These are phyloP conservation scores for Stenopsyche tienmushanensis DNA, from an alignment of 1,140 invertebrate genomes.

Conservation along the genomic window DNA sequence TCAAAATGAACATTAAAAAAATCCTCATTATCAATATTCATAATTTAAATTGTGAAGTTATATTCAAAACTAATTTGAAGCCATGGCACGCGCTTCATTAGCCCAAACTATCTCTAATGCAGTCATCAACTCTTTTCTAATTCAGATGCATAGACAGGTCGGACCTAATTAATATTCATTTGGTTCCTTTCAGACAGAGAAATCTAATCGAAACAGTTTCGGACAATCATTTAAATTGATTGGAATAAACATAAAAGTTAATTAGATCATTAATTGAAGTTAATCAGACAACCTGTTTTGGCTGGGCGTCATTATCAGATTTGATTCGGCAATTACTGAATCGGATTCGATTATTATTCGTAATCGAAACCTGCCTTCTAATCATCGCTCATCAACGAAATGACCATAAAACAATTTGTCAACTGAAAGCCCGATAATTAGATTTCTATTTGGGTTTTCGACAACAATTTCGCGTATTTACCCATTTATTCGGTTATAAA, in stretches of 20 bases:
- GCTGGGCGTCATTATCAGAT: neutral
- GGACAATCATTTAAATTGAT: neutral
- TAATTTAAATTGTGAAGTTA: no score
- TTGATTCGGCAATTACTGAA: neutral
- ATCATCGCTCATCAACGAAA: neutral
- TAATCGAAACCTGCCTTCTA: neutral
- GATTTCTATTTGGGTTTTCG: no score
- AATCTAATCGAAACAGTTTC: neutral
- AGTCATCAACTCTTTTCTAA: neutral
- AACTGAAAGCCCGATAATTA: neutral
- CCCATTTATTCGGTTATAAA: no score
- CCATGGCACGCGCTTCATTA: no score
- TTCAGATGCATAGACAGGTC: neutral
- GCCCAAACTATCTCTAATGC: no score
- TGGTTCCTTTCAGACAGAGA: no score
- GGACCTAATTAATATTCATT: no score
- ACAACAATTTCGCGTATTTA: no score
- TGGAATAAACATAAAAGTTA: neutral
- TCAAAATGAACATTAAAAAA: no score
- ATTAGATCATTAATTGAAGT: neutral
- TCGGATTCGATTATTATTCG: neutral
- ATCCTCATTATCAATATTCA: no score
- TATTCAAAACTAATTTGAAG: no score
- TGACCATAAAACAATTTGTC: neutral
- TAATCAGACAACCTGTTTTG: neutral